These are phyloP conservation scores for Drosophila nigrodunni DNA, from an alignment of 1,140 invertebrate species.

Conservation along the genomic window DNA sequence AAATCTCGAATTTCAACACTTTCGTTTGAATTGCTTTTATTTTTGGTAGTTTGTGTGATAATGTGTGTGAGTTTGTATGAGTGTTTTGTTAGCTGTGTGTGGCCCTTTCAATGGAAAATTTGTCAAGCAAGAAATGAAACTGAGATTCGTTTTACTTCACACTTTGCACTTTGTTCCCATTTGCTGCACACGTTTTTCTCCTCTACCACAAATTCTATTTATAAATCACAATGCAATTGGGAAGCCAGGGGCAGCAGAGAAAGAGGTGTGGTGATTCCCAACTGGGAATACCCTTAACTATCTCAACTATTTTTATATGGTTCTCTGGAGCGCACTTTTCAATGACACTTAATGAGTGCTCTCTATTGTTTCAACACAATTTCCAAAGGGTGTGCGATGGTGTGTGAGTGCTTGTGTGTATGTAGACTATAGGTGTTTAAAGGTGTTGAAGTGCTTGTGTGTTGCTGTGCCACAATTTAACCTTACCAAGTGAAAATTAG, in stretches of 20 bases:
- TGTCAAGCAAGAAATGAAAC: slow-evolving; percentile 31
- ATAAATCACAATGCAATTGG: slow-evolving; percentile 20
- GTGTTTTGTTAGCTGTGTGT: slow-evolving; percentile 29
- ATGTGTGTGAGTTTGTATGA: slow-evolving; percentile 9
- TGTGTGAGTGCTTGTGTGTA: neutral
- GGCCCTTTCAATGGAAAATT: slow-evolving; percentile 31
- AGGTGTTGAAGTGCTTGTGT: slow-evolving; percentile 34
- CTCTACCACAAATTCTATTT: slow-evolving; percentile 17
- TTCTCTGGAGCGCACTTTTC: slow-evolving; percentile 51
- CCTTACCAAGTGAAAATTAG: slow-evolving; percentile 58
- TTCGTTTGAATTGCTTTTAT: slow-evolving; percentile 51
- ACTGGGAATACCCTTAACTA: slow-evolving; percentile 37
- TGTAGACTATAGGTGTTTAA: slow-evolving; percentile 1
- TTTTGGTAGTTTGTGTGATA: slow-evolving; percentile 15
- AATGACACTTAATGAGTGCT: slow-evolving; percentile 47
- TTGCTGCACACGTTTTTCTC: slow-evolving; percentile 5
- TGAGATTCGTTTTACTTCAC: slow-evolving; percentile 38
- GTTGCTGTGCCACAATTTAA: slow-evolving; percentile 31
- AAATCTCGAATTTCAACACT: slow-evolving; percentile 68
- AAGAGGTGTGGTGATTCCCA: neutral
- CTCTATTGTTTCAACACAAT: slow-evolving; percentile 48
- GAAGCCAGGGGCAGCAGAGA: neutral
- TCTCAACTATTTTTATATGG: slow-evolving; percentile 47
- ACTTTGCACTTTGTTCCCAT: slow-evolving; percentile 41
- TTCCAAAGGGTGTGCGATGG: neutral